Evolutionary conservation across 2,888 invertebrate genomes (phyloP).

Genomic region (Vesta saturnalis): DNA sequence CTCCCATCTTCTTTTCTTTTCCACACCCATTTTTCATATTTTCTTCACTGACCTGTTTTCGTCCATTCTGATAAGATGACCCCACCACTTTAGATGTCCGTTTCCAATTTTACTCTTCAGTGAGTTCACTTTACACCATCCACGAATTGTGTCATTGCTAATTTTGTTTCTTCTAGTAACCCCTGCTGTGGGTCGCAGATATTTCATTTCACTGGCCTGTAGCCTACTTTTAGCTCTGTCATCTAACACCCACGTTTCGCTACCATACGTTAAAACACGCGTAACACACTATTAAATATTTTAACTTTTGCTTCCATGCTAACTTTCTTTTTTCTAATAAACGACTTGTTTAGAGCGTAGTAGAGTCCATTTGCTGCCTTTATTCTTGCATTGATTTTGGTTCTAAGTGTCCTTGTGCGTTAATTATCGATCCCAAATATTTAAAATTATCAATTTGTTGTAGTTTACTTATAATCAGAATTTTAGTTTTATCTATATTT

Average conservation of each 20-base stretch:
- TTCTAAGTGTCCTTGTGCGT: too few relatives aligned
- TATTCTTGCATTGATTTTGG: too few relatives aligned
- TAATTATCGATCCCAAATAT: not conserved
- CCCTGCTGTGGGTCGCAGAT: slow-evolving; percentile 4
- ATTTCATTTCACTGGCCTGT: too few relatives aligned
- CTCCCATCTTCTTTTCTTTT: not conserved
- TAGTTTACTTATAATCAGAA: too few relatives aligned
- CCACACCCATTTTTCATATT: not conserved
- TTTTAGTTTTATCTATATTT: not conserved
- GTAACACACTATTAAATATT: too few relatives aligned
- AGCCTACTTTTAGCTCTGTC: not conserved
- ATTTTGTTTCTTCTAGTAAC: slow-evolving; percentile 12
- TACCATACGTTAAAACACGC: not conserved
- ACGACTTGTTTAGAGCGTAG: not conserved
- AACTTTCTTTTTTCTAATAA: not conserved
- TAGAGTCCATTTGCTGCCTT: not conserved
- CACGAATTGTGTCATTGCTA: too few relatives aligned
- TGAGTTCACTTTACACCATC: not conserved
- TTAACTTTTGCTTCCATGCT: too few relatives aligned
- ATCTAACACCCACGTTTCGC: not conserved
- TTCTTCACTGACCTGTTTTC: too few relatives aligned
- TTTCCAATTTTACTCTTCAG: not conserved
- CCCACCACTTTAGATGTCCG: not conserved
- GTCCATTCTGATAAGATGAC: not conserved
- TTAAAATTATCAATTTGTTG: not conserved